Evolutionary conservation across 2,113 vertebrate genomes (phyloP).

Genomic region (Paedocypris sp.): DNA sequence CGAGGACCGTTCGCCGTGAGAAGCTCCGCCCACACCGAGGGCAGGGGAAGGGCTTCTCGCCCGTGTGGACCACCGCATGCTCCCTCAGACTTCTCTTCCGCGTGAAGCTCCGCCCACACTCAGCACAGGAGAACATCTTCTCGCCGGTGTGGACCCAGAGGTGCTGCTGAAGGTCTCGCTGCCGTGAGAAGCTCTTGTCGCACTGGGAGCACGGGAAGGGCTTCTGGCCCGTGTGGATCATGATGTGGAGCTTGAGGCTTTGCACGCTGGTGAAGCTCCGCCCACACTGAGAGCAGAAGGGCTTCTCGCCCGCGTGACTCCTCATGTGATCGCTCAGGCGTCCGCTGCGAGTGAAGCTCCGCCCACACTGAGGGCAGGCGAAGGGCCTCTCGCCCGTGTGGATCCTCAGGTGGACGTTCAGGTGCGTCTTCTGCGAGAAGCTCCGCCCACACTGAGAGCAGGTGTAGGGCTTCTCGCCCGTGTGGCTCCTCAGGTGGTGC

Average conservation of each 20-base stretch:
- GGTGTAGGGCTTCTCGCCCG: background rate
- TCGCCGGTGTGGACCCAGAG: constrained; percentile 58
- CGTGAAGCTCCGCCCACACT: background rate
- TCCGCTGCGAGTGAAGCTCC: background rate
- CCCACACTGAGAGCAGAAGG: background rate
- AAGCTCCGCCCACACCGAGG: constrained; percentile 58
- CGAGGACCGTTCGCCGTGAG: constrained; percentile 50
- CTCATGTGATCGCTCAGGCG: background rate
- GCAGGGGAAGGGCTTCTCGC: constrained; percentile 43
- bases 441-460: background rate
- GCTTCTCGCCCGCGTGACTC: background rate
- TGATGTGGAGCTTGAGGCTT: background rate
- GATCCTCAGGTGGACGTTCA: background rate
- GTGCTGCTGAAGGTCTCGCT: constrained; percentile 25
- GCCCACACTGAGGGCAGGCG: background rate
- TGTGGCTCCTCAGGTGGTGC: background rate
- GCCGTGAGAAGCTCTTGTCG: background rate
- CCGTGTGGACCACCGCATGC: background rate
- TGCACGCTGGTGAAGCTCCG: background rate
- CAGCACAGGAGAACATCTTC: constrained; percentile 27
- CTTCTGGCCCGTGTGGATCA: background rate
- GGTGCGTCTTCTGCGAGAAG: background rate
- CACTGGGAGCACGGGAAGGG: background rate
- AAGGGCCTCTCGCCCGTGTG: background rate
- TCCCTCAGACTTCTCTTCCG: background rate